Evolutionary conservation across 2,888 invertebrate species (phyloP).

Genomic region (Drosophila mayaguana): DNA sequence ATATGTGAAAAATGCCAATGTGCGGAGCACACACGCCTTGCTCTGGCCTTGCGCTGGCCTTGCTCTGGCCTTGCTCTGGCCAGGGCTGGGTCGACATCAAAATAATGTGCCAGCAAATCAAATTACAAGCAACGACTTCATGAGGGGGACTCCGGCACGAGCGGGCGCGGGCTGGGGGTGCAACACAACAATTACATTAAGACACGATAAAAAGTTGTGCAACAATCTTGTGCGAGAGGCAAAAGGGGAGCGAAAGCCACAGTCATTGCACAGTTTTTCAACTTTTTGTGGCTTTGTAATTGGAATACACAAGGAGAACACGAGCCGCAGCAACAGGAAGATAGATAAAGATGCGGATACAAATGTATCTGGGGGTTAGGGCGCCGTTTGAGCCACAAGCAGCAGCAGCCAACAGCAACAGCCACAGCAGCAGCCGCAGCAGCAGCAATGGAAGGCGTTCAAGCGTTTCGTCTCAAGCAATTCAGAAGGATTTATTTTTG

Average conservation of each 20-base stretch:
- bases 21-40: conserved; percentile 5
- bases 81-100: conserved; percentile 59
- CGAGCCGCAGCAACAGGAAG: conserved; percentile 61
- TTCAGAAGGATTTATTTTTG: conserved; percentile 78
- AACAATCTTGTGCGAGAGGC: conserved; percentile 54
- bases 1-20: conserved; percentile 54
- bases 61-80: not conserved
- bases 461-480: conserved; percentile 73
- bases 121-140: conserved; percentile 66
- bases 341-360: conserved; percentile 49
- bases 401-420: conserved; percentile 38
- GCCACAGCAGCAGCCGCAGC: conserved; percentile 17
- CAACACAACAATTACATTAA: conserved; percentile 81
- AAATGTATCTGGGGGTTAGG: conserved; percentile 15
- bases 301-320: conserved; percentile 70
- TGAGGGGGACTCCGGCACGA: conserved; percentile 23
- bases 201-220: conserved; percentile 80
- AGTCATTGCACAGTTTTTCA: conserved; percentile 79
- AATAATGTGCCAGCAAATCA: conserved; percentile 79
- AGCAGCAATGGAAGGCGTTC: conserved; percentile 60
- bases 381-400: conserved; percentile 12
- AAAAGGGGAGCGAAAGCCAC: conserved; percentile 49
- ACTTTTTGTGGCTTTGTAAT: conserved; percentile 81
- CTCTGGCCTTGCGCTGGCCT: not conserved
- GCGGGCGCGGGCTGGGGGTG: conserved; percentile 6